Percentiles rank a stretch among this genome's conserved stretches.
Conservation (phyloP, 2,888 invertebrate genomes). For the Malacosoma neustria region DNA sequence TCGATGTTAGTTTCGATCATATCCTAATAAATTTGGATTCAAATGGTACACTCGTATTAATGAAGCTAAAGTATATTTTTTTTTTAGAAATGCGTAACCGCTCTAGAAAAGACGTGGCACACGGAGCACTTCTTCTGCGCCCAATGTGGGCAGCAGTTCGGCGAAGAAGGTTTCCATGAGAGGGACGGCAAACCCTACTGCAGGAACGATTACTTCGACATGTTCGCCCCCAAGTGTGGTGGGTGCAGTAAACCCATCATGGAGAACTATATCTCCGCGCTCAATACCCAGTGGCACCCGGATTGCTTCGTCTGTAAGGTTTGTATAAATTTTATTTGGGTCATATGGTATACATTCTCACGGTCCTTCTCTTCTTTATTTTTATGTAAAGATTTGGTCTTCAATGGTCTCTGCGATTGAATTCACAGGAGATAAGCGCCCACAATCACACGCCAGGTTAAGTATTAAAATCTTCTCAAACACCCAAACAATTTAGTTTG, state of each 20-base stretch:
- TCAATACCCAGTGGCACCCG: slow-evolving; percentile 98
- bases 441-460: slow-evolving; percentile 39
- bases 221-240: slow-evolving; percentile 98
- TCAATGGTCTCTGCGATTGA: too few relatives aligned
- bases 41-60: neutral
- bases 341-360: neutral
- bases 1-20: slow-evolving; percentile 86
- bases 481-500: slow-evolving; percentile 21
- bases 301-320: slow-evolving; percentile 99
- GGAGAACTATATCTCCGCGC: slow-evolving; percentile 98
- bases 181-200: slow-evolving; percentile 97
- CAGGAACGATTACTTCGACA: slow-evolving; percentile 95
- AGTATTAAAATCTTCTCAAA: slow-evolving; percentile 35
- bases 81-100: slow-evolving; percentile 97
- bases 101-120: slow-evolving; percentile 98
- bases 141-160: slow-evolving; percentile 97
- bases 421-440: neutral
- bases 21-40: neutral
- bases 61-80: slow-evolving; percentile 21
- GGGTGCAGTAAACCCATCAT: slow-evolving; percentile 97
- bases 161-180: slow-evolving; percentile 98
- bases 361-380: too few relatives aligned
- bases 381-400: too few relatives aligned
- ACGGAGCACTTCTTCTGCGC: slow-evolving; percentile 99
- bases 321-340: slow-evolving; percentile 55